These are phyloP conservation scores for Sakesphorus luctuosus DNA, from an alignment of 2,113 vertebrate genomes.

Conservation along the genomic window DNA sequence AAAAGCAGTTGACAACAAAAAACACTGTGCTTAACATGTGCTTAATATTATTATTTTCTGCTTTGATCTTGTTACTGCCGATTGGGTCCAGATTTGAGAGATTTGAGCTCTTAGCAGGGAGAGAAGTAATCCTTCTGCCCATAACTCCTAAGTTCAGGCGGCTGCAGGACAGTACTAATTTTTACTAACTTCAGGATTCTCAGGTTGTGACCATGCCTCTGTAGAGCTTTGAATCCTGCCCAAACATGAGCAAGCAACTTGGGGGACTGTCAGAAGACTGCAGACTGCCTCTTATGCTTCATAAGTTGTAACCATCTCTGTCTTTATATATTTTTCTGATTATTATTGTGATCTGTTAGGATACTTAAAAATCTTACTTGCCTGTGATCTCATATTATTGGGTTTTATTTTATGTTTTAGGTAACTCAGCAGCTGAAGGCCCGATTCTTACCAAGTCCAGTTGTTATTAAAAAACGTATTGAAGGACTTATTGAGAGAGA, in stretches of 20 bases:
- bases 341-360: not conserved
- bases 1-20: not conserved
- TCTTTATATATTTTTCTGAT: not conserved
- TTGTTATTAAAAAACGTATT: conserved; percentile 99
- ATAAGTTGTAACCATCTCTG: not conserved
- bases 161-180: not conserved
- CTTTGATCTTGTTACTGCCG: not conserved
- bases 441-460: conserved; percentile 95
- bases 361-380: not conserved
- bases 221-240: not conserved
- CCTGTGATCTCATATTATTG: not conserved
- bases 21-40: not conserved
- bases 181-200: not conserved
- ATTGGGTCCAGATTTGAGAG: not conserved
- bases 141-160: not conserved
- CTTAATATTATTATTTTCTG: not conserved
- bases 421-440: conserved; percentile 96
- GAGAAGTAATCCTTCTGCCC: not conserved
- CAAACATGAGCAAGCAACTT: not conserved
- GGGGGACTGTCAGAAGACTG: not conserved
- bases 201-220: not conserved
- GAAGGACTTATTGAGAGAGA: conserved; percentile 99
- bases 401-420: conserved; percentile 70
- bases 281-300: not conserved
- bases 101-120: not conserved